Evolutionary conservation across 2,113 vertebrate species (phyloP).

Genomic region (Heteronetta atricapilla): DNA sequence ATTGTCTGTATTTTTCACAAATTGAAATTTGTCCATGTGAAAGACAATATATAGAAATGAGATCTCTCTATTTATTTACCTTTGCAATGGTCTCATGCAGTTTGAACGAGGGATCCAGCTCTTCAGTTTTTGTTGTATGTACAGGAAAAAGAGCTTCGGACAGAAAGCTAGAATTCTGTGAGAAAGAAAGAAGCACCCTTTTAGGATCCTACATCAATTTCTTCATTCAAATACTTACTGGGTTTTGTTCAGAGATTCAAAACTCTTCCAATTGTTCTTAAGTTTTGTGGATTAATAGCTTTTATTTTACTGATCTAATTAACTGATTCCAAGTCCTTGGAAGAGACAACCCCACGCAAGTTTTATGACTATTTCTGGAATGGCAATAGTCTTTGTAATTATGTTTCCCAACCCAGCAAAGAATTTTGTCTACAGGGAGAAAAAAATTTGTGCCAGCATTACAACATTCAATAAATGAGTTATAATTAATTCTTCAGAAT

Average conservation of each 20-base stretch:
- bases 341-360: background rate
- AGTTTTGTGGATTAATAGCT: background rate
- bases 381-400: background rate
- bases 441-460: background rate
- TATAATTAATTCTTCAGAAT: background rate
- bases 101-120: conserved; percentile 85
- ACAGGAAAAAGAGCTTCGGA: conserved; percentile 84
- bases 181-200: conserved; percentile 42
- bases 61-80: conserved; percentile 76
- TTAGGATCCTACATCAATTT: conserved; percentile 62
- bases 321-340: background rate
- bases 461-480: background rate
- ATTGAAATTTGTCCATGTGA: background rate
- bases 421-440: background rate
- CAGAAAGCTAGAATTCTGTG: conserved; percentile 85
- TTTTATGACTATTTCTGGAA: background rate
- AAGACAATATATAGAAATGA: background rate
- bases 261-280: conserved; percentile 46
- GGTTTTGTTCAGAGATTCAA: conserved; percentile 57
- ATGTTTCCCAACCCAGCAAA: background rate
- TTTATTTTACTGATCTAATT: conserved; percentile 43
- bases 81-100: conserved; percentile 89
- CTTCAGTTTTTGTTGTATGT: conserved; percentile 71
- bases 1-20: background rate
- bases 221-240: conserved; percentile 36